Percentiles rank a stretch among this genome's conserved stretches.
Conservation (phyloP, 2,888 invertebrate genomes). For the Drosophila parthenogenetica region DNA sequence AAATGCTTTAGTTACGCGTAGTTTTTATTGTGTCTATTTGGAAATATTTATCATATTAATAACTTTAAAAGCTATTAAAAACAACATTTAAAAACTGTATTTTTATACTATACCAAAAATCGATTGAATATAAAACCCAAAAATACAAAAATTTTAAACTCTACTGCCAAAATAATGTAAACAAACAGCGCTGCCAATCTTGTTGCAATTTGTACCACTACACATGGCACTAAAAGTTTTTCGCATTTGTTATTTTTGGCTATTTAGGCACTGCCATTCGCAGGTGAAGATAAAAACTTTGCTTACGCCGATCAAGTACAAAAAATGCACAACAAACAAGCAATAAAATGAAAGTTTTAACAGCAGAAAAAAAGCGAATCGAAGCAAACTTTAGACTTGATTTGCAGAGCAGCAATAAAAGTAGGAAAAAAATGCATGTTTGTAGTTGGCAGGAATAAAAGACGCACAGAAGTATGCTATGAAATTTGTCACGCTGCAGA, state of each 20-base stretch:
- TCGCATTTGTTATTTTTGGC: constrained; percentile 12
- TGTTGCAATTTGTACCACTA: constrained; percentile 21
- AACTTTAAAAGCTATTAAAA: too few species aligned
- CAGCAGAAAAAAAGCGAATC: constrained; percentile 22
- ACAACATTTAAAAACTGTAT: too few species aligned
- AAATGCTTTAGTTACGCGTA: too few species aligned
- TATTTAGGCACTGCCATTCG: constrained; percentile 26
- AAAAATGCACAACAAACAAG: constrained; percentile 26
- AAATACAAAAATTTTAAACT: background rate
- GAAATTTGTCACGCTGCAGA: constrained; percentile 53
- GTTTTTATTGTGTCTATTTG: too few species aligned
- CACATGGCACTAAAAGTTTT: constrained; percentile 24
- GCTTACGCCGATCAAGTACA: constrained; percentile 19
- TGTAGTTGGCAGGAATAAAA: constrained; percentile 8
- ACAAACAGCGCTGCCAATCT: background rate
- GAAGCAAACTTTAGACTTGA: constrained; percentile 52
- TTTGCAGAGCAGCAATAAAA: constrained; percentile 11
- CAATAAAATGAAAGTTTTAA: constrained; percentile 51
- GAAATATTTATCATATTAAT: too few species aligned
- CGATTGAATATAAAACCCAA: background rate
- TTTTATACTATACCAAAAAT: too few species aligned
- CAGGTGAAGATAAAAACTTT: constrained; percentile 42
- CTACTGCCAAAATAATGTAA: background rate
- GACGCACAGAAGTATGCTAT: constrained; percentile 57
- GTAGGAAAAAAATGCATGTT: constrained; percentile 23